Evolutionary conservation across 2,888 invertebrate genomes (phyloP).

Genomic region (Thereva nobilitata): DNA sequence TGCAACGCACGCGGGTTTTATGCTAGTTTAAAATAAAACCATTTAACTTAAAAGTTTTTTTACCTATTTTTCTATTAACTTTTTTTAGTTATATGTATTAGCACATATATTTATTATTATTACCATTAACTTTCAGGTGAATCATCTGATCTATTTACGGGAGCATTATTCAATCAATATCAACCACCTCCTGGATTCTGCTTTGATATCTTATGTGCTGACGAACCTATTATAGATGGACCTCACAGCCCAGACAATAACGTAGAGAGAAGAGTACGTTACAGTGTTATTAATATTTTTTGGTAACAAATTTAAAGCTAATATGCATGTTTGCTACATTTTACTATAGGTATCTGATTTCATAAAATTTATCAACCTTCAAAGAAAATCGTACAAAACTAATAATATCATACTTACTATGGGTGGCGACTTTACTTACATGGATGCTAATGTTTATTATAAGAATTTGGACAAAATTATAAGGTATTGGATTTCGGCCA

Average conservation of each 20-base stretch:
- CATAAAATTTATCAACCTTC: conserved; percentile 61
- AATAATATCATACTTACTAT: conserved; percentile 82
- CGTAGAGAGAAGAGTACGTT: conserved; percentile 70
- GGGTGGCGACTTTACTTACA: conserved; percentile 91
- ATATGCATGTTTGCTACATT: conserved; percentile 18
- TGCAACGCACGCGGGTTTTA: too few relatives aligned
- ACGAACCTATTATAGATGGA: conserved; percentile 87
- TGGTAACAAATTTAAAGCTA: background rate
- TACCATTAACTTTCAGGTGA: conserved; percentile 58
- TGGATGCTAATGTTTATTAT: conserved; percentile 79
- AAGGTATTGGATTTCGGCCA: conserved; percentile 50
- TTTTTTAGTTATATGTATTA: background rate
- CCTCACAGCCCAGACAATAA: conserved; percentile 80
- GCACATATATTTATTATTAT: background rate
- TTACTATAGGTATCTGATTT: conserved; percentile 61
- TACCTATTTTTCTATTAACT: too few relatives aligned
- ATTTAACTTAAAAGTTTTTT: too few relatives aligned
- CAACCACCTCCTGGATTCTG: conserved; percentile 89
- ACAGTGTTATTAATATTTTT: background rate
- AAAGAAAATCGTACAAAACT: conserved; percentile 66
- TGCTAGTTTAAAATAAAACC: too few relatives aligned
- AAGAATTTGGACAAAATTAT: conserved; percentile 86
- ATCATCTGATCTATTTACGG: conserved; percentile 77
- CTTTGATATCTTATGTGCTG: conserved; percentile 83
- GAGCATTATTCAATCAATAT: conserved; percentile 80